Evolutionary conservation across 1,140 invertebrate genomes (phyloP).

Genomic region (Zaprionus vittiger): DNA sequence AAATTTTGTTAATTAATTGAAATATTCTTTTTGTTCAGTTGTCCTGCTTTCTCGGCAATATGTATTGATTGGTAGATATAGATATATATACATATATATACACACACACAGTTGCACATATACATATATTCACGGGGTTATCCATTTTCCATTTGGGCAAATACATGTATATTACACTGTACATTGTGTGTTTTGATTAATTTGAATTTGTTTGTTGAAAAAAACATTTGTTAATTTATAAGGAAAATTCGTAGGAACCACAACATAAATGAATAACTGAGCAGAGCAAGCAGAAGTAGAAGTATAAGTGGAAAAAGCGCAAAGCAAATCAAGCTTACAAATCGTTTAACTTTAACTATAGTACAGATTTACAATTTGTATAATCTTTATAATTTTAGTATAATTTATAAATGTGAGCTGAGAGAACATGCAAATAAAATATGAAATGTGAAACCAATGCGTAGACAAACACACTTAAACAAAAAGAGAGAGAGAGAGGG

Average conservation of each 20-base stretch:
- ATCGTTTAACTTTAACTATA: constrained; percentile 6
- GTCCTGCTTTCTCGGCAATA: constrained; percentile 84
- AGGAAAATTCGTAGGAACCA: constrained; percentile 72
- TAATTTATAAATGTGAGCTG: constrained; percentile 16
- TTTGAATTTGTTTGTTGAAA: constrained; percentile 35
- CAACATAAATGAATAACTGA: constrained; percentile 51
- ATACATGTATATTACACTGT: constrained; percentile 37
- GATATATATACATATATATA: not conserved
- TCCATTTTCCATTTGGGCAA: constrained; percentile 36
- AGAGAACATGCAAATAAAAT: constrained; percentile 33
- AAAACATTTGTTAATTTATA: constrained; percentile 59
- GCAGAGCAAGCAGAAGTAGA: constrained; percentile 61
- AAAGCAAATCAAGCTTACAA: constrained; percentile 21
- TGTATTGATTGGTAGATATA: constrained; percentile 50
- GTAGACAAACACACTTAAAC: constrained; percentile 6
- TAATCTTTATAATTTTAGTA: not conserved
- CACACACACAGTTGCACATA: constrained; percentile 38
- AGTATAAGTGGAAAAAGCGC: constrained; percentile 32
- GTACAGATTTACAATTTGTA: not conserved
- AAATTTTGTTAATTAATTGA: constrained; percentile 17
- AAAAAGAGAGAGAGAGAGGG: not conserved
- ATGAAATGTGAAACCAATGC: not conserved
- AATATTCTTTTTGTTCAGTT: constrained; percentile 50
- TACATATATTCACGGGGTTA: constrained; percentile 51
- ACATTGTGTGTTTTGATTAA: constrained; percentile 43